These are phyloP conservation scores for Trypoxylon attenuatum DNA, from an alignment of 2,888 invertebrate genomes.

Conservation along the genomic window DNA sequence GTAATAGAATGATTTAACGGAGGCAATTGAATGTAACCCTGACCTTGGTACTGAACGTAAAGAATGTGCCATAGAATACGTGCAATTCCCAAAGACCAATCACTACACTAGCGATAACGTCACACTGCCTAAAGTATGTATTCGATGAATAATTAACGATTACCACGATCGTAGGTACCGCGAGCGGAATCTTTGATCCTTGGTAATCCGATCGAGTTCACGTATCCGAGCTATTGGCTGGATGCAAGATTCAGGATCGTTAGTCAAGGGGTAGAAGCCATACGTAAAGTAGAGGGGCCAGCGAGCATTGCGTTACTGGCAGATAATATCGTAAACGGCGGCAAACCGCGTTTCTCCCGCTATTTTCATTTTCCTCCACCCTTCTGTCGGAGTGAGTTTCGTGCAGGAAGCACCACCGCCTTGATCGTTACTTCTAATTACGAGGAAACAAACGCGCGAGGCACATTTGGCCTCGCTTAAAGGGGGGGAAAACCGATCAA, in stretches of 20 bases:
- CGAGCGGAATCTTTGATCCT: conserved; percentile 48
- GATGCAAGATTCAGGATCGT: conserved; percentile 32
- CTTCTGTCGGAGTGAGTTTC: conserved; percentile 32
- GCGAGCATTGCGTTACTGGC: conserved; percentile 27
- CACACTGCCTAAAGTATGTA: conserved; percentile 14
- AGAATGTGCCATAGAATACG: conserved; percentile 19
- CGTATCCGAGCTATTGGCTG: conserved; percentile 26
- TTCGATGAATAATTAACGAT: conserved; percentile 51
- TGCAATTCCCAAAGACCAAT: conserved; percentile 27
- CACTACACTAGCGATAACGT: conserved; percentile 9
- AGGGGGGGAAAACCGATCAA: background rate
- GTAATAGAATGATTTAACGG: too few species aligned
- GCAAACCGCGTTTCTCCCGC: conserved; percentile 35
- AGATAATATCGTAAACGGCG: conserved; percentile 47
- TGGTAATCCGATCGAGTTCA: conserved; percentile 35
- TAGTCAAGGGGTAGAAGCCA: conserved; percentile 13
- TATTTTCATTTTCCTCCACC: conserved; percentile 53
- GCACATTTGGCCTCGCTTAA: background rate
- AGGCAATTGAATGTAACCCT: too few species aligned
- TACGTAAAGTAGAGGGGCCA: conserved; percentile 22
- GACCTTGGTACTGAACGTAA: background rate
- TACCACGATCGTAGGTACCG: conserved; percentile 25
- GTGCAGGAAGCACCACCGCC: conserved; percentile 12
- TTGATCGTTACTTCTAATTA: conserved; percentile 36
- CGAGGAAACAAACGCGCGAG: conserved; percentile 3